phyloP scores from a whole-genome alignment of 2,888 invertebrate species.

The Lithosia quadra region DNA sequence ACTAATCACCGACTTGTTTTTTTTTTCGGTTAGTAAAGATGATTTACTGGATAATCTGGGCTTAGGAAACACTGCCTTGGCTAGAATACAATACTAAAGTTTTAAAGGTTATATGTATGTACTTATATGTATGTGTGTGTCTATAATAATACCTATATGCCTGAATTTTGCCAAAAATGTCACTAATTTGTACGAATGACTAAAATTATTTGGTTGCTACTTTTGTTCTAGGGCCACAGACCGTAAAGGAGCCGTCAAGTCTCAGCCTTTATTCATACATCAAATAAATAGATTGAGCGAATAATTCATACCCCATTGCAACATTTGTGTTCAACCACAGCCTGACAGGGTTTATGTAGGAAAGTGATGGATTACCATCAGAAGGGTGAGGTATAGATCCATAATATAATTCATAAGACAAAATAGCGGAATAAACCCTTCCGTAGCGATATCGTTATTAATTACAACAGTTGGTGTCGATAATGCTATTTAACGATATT shows the following conservation, averaged over 20 bases:
- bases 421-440: conserved; percentile 29
- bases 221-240: not conserved
- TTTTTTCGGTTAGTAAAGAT: too few species aligned
- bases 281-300: conserved; percentile 4
- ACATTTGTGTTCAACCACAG: conserved; percentile 15
- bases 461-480: conserved; percentile 30
- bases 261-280: not conserved
- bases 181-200: not conserved
- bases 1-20: too few species aligned
- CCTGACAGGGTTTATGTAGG: not conserved
- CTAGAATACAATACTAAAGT: too few species aligned
- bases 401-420: conserved; percentile 39
- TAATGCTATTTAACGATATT: conserved; percentile 56
- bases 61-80: too few species aligned
- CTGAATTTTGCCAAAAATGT: not conserved
- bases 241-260: too few species aligned
- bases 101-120: too few species aligned
- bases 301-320: conserved; percentile 9
- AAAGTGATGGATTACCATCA: conserved; percentile 39
- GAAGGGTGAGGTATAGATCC: conserved; percentile 23
- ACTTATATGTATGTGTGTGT: too few species aligned
- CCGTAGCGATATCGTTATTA: conserved; percentile 37
- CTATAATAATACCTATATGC: too few species aligned
- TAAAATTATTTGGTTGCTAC: not conserved
- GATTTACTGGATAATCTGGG: too few species aligned